Conservation (phyloP, 2,113 vertebrate species). For the Emydocephalus ijimae region DNA sequence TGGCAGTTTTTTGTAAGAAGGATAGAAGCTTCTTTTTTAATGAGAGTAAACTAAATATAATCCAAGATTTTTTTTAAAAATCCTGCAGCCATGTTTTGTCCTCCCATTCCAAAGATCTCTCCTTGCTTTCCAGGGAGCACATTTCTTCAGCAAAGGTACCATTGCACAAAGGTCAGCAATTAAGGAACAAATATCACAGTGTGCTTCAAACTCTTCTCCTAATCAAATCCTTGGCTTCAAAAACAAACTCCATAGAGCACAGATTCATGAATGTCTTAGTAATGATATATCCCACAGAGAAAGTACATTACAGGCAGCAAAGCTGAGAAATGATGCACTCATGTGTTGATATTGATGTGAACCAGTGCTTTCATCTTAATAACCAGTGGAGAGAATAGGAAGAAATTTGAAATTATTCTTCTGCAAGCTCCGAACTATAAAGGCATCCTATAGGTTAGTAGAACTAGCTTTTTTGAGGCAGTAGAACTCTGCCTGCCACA, state of each 20-base stretch:
- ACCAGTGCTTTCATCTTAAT: background rate
- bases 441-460: background rate
- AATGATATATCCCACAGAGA: slow-evolving; percentile 18
- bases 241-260: slow-evolving; percentile 5
- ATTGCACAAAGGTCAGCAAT: background rate
- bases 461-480: background rate
- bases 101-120: background rate
- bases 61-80: background rate
- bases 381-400: background rate
- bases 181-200: background rate
- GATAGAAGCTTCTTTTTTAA: background rate
- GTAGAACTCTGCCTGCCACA: background rate
- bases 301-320: background rate
- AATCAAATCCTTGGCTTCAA: background rate
- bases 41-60: background rate
- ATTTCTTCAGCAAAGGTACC: background rate
- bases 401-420: background rate
- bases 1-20: background rate
- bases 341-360: background rate
- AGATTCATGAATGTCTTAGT: slow-evolving; percentile 2
- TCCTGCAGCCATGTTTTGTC: background rate
- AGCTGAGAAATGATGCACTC: background rate
- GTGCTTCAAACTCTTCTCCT: background rate
- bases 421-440: background rate
- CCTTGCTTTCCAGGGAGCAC: background rate